These are phyloP conservation scores for Heliconius ismenius DNA, from an alignment of 2,888 invertebrate genomes.

Conservation along the genomic window DNA sequence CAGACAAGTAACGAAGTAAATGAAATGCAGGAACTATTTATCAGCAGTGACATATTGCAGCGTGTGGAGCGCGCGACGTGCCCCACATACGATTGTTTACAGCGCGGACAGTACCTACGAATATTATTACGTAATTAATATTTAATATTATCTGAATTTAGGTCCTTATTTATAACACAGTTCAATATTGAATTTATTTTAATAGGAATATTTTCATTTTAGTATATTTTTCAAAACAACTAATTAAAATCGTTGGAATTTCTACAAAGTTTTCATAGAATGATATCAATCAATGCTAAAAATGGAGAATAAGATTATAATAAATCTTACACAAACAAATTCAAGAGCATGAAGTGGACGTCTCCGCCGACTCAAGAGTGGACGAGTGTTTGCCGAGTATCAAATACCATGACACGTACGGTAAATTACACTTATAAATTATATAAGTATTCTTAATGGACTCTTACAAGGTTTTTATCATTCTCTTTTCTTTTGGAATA, in stretches of 20 bases:
- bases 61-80: background rate
- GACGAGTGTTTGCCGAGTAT: background rate
- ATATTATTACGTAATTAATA: conserved; percentile 6
- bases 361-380: background rate
- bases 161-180: background rate
- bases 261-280: background rate
- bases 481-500: background rate
- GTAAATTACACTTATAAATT: background rate
- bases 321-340: background rate
- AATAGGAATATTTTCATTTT: background rate
- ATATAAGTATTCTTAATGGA: background rate
- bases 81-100: conserved; percentile 8
- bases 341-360: background rate
- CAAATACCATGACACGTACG: background rate
- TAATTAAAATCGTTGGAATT: background rate
- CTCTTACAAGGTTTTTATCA: background rate
- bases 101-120: background rate
- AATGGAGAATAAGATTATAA: no score
- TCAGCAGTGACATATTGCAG: conserved; percentile 3
- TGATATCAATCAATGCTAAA: background rate
- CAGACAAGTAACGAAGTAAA: background rate
- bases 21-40: background rate
- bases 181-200: no score
- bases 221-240: background rate
- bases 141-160: background rate